Conservation (phyloP, 2,888 invertebrate genomes). For the Zeuzera pyrina region DNA sequence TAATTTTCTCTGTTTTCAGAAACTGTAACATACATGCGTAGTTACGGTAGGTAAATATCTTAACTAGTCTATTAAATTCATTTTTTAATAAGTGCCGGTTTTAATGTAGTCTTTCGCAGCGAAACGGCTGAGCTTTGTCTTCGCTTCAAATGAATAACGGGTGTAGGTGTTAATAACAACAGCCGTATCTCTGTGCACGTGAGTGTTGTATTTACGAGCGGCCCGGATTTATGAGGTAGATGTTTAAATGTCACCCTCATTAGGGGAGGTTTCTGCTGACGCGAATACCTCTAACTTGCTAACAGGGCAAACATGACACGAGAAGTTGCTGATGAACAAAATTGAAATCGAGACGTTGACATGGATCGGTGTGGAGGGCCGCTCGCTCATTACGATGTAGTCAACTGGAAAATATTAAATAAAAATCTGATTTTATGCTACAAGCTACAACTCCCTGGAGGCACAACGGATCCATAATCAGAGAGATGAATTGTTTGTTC, state of each 20-base stretch:
- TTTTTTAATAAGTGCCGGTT: too few relatives aligned
- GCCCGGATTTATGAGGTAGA: slow-evolving; percentile 22
- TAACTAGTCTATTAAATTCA: too few relatives aligned
- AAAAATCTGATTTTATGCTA: slow-evolving; percentile 8
- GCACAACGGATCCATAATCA: slow-evolving; percentile 6
- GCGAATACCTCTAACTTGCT: too few relatives aligned
- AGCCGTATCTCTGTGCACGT: slow-evolving; percentile 21
- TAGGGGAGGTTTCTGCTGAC: slow-evolving; percentile 22
- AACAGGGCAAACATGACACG: slow-evolving; percentile 15
- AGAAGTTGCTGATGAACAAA: slow-evolving; percentile 6
- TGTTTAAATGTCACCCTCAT: slow-evolving; percentile 45
- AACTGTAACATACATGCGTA: neutral
- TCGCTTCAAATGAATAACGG: slow-evolving; percentile 11
- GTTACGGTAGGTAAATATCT: too few relatives aligned
- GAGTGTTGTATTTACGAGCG: slow-evolving; percentile 19
- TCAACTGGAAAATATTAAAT: slow-evolving; percentile 13
- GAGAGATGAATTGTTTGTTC: slow-evolving; percentile 4
- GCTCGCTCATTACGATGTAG: slow-evolving; percentile 13
- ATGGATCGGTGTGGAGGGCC: slow-evolving; percentile 7
- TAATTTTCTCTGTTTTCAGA: neutral
- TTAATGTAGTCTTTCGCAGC: too few relatives aligned
- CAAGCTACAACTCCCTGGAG: slow-evolving; percentile 6
- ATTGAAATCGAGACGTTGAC: slow-evolving; percentile 13
- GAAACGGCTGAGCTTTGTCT: neutral
- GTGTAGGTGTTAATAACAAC: slow-evolving; percentile 30